Percentiles rank a stretch among this genome's conserved stretches.
Conservation (phyloP, 2,797 vertebrate genomes). For the Poeciliopsis infans region DNA sequence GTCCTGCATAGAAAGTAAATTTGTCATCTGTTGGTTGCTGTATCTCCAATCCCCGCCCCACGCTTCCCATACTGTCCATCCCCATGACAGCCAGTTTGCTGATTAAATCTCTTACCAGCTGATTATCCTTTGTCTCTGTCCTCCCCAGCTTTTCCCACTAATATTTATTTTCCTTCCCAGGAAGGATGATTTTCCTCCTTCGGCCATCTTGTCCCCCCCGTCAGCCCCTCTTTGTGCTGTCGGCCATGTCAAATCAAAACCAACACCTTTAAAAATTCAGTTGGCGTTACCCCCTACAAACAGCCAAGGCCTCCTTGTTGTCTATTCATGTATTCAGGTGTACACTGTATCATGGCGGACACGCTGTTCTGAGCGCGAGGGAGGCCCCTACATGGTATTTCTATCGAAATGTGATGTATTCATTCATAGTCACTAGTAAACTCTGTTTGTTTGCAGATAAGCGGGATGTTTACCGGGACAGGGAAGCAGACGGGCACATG, state of each 20-base stretch:
- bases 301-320: slow-evolving; percentile 72
- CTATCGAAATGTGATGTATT: slow-evolving; percentile 83
- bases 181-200: slow-evolving; percentile 45
- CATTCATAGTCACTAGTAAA: slow-evolving; percentile 73
- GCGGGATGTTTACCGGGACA: slow-evolving; percentile 65
- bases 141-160: slow-evolving; percentile 27
- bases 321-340: slow-evolving; percentile 83
- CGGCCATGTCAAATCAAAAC: slow-evolving; percentile 77
- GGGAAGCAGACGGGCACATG: slow-evolving; percentile 53
- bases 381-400: slow-evolving; percentile 59
- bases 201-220: slow-evolving; percentile 25
- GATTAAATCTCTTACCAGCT: slow-evolving; percentile 50
- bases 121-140: slow-evolving; percentile 59
- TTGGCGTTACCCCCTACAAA: slow-evolving; percentile 76
- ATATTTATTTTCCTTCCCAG: slow-evolving; percentile 59
- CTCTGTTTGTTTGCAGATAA: slow-evolving; percentile 82
- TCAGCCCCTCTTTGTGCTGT: slow-evolving; percentile 31
- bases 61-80: slow-evolving; percentile 39
- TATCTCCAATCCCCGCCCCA: not conserved
- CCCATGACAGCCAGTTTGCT: slow-evolving; percentile 46
- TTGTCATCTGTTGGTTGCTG: slow-evolving; percentile 38
- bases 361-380: slow-evolving; percentile 56
- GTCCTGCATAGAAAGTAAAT: slow-evolving; percentile 29
- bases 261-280: slow-evolving; percentile 82
- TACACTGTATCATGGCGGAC: slow-evolving; percentile 79